Evolutionary conservation across 2,113 vertebrate species (phyloP).

Genomic region (Sminthopsis crassicaudata): DNA sequence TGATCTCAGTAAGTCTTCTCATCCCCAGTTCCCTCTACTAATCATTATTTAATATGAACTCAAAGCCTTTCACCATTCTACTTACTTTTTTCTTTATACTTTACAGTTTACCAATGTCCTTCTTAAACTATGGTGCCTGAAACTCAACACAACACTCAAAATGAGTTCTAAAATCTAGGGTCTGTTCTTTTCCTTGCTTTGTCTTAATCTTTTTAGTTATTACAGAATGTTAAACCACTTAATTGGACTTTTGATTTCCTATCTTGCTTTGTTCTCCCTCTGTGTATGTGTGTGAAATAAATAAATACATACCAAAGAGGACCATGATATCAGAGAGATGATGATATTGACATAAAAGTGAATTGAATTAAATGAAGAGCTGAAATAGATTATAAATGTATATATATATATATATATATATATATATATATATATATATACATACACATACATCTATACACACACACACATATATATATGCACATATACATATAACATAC

Average conservation of each 20-base stretch:
- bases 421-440: no score
- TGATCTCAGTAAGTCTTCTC: neutral
- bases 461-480: no score
- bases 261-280: neutral
- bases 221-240: neutral
- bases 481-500: no score
- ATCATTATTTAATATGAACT: neutral
- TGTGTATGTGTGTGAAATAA: neutral
- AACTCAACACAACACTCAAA: neutral
- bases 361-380: no score
- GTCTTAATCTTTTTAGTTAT: neutral
- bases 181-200: neutral
- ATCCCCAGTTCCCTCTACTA: neutral
- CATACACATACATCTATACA: no score
- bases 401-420: neutral
- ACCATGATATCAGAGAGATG: no score
- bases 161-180: neutral
- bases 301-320: no score
- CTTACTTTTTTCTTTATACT: neutral
- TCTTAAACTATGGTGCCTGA: neutral
- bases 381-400: neutral
- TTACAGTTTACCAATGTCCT: neutral
- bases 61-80: neutral
- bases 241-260: neutral
- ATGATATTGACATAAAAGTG: no score